These are phyloP conservation scores for Laspeyria flexula DNA, from an alignment of 2,888 invertebrate species.

Conservation along the genomic window DNA sequence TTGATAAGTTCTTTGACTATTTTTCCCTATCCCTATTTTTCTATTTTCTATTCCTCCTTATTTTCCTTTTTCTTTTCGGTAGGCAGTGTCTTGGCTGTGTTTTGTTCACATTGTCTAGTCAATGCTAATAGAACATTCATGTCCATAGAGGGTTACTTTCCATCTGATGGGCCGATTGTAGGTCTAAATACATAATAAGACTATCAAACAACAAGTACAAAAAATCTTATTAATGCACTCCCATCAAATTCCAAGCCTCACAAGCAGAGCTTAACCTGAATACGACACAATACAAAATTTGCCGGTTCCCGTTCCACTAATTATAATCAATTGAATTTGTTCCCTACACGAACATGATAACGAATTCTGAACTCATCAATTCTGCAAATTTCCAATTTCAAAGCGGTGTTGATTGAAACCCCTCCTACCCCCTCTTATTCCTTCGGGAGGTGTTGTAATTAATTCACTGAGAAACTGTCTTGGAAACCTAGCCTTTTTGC, in stretches of 20 bases:
- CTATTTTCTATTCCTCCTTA: too few relatives aligned
- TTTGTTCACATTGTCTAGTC: too few relatives aligned
- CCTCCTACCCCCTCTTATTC: slow-evolving; percentile 31
- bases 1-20: too few relatives aligned
- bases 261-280: neutral
- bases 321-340: slow-evolving; percentile 38
- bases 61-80: too few relatives aligned
- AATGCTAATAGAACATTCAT: too few relatives aligned
- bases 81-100: too few relatives aligned
- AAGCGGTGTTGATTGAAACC: slow-evolving; percentile 45
- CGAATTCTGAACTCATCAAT: slow-evolving; percentile 48
- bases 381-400: slow-evolving; percentile 49
- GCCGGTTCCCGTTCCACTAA: slow-evolving; percentile 17
- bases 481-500: slow-evolving; percentile 36
- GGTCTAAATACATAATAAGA: too few relatives aligned
- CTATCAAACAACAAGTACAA: neutral
- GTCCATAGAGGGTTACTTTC: too few relatives aligned
- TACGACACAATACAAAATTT: neutral
- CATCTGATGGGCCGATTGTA: too few relatives aligned
- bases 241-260: neutral
- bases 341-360: slow-evolving; percentile 18
- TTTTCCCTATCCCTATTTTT: too few relatives aligned
- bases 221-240: too few relatives aligned
- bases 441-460: slow-evolving; percentile 27
- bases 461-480: slow-evolving; percentile 37